Base-by-base conservation (phyloP, 2,797 vertebrate species). In the Amniataba percoides region DNA sequence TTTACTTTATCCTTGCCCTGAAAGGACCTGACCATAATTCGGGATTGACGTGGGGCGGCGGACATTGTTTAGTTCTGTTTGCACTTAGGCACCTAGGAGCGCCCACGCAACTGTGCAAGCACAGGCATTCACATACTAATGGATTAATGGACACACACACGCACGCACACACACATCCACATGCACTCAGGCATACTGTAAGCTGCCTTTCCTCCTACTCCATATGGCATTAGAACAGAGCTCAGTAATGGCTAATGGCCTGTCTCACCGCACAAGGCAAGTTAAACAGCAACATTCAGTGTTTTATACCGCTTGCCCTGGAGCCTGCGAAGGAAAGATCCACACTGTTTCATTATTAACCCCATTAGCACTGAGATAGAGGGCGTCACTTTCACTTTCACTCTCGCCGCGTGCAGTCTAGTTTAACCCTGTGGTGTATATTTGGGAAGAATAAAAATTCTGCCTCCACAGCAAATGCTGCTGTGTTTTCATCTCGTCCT, bases 181-280 rank as follows among this genome's bases (percentile, higher is more conserved):
- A 65, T 57, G 56, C 58, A 61, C 65, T 69, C 67, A 78, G 64
- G 61, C 86, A 58, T 74, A 71, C 39, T 71, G 34, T 36, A 36
- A 7, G 34, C 66, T 45, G 69, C 77, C 63, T 82, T 61, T 53
- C 57, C 80, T 83, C 80, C 85, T 56, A 73, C 86, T 89, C 66
- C 46, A 70, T 69, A 64, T 70, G 63, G 76, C 87, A 86, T 80
- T 65, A 83, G 79, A 60, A 64, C 56, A 53, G 76, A 83, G 77
- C 85, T 66, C 77, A 18, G 78, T 87, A 84, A 87, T 82, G 72
- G 88, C 87, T 92, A 91, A 91, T 90, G 90, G 85, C 70, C 77
- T 73, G 52, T 87, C 86, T 84, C 69, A 78, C 65, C 42, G 31
- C 73, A 46, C 77, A 64, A 58, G 71, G 76, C 73, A 27, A 84